Conservation (phyloP, 2,113 vertebrate genomes). For the Dasyurus viverrinus region DNA sequence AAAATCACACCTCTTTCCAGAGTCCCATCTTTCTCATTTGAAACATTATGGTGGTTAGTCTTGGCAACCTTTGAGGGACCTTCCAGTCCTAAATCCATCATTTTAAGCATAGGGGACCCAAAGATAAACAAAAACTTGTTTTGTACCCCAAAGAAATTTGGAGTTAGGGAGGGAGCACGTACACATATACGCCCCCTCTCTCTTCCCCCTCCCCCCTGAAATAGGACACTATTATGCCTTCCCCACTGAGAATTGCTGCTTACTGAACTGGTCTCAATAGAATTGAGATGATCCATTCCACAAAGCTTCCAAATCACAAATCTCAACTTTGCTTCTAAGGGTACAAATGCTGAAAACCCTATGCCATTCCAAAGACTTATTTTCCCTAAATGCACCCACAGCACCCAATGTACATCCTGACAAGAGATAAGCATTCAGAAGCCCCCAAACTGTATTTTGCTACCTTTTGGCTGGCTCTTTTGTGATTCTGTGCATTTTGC, state of each 20-base stretch:
- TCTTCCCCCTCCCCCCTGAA: background rate
- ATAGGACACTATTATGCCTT: background rate
- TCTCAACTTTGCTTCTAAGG: conserved; percentile 4
- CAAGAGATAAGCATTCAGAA: conserved; percentile 24
- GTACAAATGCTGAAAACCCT: background rate
- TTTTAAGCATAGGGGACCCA: background rate
- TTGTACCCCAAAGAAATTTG: background rate
- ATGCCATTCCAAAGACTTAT: background rate
- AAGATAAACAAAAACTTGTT: background rate
- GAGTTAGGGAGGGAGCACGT: background rate
- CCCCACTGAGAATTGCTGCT: background rate
- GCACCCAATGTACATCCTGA: background rate
- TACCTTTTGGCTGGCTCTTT: background rate
- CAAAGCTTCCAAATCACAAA: conserved; percentile 23
- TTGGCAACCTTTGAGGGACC: background rate
- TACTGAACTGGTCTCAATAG: background rate
- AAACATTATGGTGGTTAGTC: background rate
- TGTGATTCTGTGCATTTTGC: conserved; percentile 18
- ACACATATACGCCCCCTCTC: no score
- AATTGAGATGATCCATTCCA: background rate
- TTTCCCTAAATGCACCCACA: background rate
- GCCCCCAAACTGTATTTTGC: background rate
- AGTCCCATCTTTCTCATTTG: background rate
- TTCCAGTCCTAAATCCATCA: background rate
- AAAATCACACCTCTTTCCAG: background rate